Base-by-base conservation (phyloP, 1,140 invertebrate species). In the Proales similis region DNA sequence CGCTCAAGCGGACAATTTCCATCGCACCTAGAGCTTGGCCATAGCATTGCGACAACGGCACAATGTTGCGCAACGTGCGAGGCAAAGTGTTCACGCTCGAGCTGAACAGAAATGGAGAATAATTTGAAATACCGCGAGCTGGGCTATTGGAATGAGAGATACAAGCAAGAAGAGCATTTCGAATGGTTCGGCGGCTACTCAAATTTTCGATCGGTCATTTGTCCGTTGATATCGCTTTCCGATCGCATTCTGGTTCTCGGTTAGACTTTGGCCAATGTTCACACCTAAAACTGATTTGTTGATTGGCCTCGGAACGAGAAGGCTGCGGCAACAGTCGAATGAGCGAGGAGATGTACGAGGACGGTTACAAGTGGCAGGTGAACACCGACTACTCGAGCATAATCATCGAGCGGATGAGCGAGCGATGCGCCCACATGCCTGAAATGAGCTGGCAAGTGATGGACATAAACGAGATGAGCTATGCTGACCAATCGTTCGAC, bases 291-390 rank as follows among this genome's bases (percentile, higher is more conserved):
- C 27, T 57, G 17, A 9, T 26, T 26, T 24, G 32, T 42, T 57
- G 27, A 19, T 7, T 42, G 32, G 20, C 4, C 24, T 53, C 22
- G n/a, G n/a, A n/a, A n/a, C n/a, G n/a, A 14, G 24, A 33, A 79
- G 79, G 79, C 5, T 80, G 79, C 69, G 79, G 79, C 17, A 79
- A 78, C 66, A 79, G 77, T 66, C 57, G 65, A 32, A 65, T 80
- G n/a, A 73, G 75, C 65, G 72, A 71, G 66, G 69, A 77, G 9
- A 67, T 80, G 68, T 77, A 73, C 53, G 57, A 68, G 12, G 70
- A 77, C 66, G 78, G 78, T 4, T 81, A 67, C 65, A 48, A 66
- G 17, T 66, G 75, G 45, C 33, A 46, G 14, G 72, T 80, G 22
- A 80, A 78, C 62, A 71, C 78, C 17, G 79, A 81, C 65, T 80